Evolutionary conservation across 2,888 invertebrate species (phyloP), one percentile per base, ranked within the genome.

Genomic region (Latheticus oryzae): DNA sequence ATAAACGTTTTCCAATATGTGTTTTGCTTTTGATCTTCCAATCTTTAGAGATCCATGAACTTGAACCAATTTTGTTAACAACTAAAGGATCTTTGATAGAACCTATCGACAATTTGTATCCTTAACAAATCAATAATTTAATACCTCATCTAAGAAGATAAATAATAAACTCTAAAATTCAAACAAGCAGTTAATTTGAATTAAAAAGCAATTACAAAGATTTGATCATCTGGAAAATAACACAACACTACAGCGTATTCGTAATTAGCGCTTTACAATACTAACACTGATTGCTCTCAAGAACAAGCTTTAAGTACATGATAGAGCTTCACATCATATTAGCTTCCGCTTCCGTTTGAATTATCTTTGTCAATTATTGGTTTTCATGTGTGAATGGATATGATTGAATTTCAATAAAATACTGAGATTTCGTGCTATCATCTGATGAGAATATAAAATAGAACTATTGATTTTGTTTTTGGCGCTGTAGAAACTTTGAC

Each of bases 1-100:
- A 23, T 40, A 40, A 40, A 40, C 40, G 40, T 24, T 40, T 40
- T 40, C 40, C 40, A 40, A 40, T 40, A 40, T 40, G 4, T 32
- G 8, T 11, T 24, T 13, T 12, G 24, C 12, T 13, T 40, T 21
- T 23, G 21, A 23, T 40, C 13, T 24, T 21, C 11, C 32, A 5
- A 28, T 11, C 11, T 19, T 38, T 11, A 40, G 24, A 40, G 23
- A 23, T 40, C 40, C 40, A 24, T 40, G 40, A 40, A 40, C 40
- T 40, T 40, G 40, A 23, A 23, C 40, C 40, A 40, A 40, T 40
- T 40, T 40, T 15, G 24, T 12, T 33, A 33, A 33, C 33, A 33
- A 15, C 33, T 38, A 24, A 40, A 13, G 24, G 40, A 40, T 24
- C 24, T 21, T 3, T 23, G 21, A 33, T 13, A 33, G 15, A 40